Base-by-base conservation (phyloP, 64 coral and sea anemone species). In the Hydrozoanthus tunicans region DNA sequence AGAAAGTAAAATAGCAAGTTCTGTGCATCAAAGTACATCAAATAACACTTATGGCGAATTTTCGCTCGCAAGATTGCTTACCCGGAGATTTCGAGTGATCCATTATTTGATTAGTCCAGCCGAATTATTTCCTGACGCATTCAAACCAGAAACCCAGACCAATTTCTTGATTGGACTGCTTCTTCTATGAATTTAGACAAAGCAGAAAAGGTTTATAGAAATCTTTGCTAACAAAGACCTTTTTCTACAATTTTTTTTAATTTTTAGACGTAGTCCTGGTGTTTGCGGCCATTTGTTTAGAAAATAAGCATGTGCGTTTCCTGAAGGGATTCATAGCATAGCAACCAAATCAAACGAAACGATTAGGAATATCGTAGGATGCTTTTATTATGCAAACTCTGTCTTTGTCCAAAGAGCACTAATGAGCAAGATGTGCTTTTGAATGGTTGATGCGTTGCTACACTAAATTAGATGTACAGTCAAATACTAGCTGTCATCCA, bases 381-480 rank as follows among this genome's bases (percentile, higher is more conserved):
- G 56, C 69, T 51, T 59, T 74, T 88, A 57, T 88, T 73, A 74
- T 59, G 84, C 5, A 58, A 24, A 73, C 59, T 27, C 9, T 53
- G 17, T 82, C 64, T 51, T 73, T 51, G 9, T 43, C 9, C 58
- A 72, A 88, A 88, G 55, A 74, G 13, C 9, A 32, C 84, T 88
- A 88, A 88, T 88, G 69, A 88, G 70, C 57, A 72, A 59, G 74
- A 72, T 88, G 70, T 57, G 24, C 55, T 72, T 88, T 60, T 88
- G 15, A 88, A 88, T 74, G 27, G 69, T 51, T 23, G 5, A 58
- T 70, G 20, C 8, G 25, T 17, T 2, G 55, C 55, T 74, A 26
- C 84, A 73, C 56, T 74, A 88, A 88, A 88, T 88, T 75, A 88
- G 67, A 88, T 73, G 24, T 69, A 88, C 53, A 73, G 68, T 60